Conservation (phyloP, 2,888 invertebrate species). For the Hirudinaria manillensis region DNA sequence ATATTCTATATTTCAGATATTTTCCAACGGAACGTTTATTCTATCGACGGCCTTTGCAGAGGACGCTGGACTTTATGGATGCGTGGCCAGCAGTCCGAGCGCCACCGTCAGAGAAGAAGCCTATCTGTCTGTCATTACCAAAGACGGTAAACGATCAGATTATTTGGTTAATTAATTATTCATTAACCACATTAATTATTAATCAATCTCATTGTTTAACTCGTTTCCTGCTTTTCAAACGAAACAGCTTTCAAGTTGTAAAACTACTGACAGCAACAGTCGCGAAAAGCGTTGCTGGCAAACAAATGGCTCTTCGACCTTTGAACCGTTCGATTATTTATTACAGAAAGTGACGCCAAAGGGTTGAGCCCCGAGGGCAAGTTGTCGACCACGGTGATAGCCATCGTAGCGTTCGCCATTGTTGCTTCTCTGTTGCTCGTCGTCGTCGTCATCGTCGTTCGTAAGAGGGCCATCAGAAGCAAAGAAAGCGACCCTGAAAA, state of each 20-base stretch:
- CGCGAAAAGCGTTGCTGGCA: too few species aligned
- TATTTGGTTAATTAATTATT: too few species aligned
- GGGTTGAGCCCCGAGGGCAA: background rate
- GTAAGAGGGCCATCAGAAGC: background rate
- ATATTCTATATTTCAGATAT: constrained; percentile 41
- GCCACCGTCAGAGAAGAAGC: constrained; percentile 78
- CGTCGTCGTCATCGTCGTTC: background rate
- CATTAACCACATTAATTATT: too few species aligned
- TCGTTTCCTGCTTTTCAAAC: too few species aligned
- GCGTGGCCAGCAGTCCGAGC: constrained; percentile 85
- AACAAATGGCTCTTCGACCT: too few species aligned
- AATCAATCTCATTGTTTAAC: too few species aligned
- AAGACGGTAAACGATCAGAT: background rate
- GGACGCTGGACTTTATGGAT: constrained; percentile 82
- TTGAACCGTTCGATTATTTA: too few species aligned
- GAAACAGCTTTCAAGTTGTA: too few species aligned
- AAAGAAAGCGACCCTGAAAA: background rate
- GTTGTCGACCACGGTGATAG: background rate
- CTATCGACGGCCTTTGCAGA: constrained; percentile 69
- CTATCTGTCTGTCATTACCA: constrained; percentile 66
- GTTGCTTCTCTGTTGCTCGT: background rate
- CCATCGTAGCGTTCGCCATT: constrained; percentile 6
- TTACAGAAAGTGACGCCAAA: constrained; percentile 2
- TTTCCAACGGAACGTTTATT: constrained; percentile 75
- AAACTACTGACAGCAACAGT: too few species aligned